Evolutionary conservation across 30 jellyfish, hydroid and myxozoan species (phyloP).

Genomic region (Aurelia aurita): DNA sequence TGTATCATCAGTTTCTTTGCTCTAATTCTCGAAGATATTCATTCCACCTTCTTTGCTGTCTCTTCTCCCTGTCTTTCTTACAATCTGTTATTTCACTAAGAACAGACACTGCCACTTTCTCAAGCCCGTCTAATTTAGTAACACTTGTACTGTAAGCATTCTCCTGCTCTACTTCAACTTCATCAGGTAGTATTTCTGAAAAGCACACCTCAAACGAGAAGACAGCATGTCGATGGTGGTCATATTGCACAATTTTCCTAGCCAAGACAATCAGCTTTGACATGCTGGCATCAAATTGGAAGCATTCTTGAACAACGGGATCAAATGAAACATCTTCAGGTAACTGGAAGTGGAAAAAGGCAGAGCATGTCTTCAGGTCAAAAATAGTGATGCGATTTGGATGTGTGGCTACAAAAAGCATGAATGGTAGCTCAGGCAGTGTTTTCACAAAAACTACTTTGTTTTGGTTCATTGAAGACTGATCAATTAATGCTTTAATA

Average conservation of each 20-base stretch:
- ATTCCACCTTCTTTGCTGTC: slow-evolving; percentile 47
- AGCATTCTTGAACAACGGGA: not conserved
- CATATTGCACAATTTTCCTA: slow-evolving; percentile 5
- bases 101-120: not conserved
- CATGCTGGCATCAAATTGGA: not conserved
- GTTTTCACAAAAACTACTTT: not conserved
- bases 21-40: slow-evolving; percentile 33
- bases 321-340: slow-evolving; percentile 30
- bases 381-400: slow-evolving; percentile 48
- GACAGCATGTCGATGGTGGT: slow-evolving; percentile 7
- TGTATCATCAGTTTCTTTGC: not conserved
- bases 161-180: not conserved
- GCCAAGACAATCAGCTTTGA: slow-evolving; percentile 25
- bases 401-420: slow-evolving; percentile 49
- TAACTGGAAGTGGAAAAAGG: slow-evolving; percentile 43
- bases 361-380: slow-evolving; percentile 15
- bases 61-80: not conserved
- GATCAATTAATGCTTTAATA: not conserved
- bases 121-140: not conserved
- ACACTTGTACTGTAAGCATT: not conserved
- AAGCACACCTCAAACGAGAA: slow-evolving; percentile 21
- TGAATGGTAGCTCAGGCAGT: slow-evolving; percentile 6
- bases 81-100: not conserved
- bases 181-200: not conserved
- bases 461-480: slow-evolving; percentile 22